Evolutionary conservation across 2,888 invertebrate species (phyloP), one percentile per base, ranked within the genome.

Genomic region (Lycophotia porphyrea): DNA sequence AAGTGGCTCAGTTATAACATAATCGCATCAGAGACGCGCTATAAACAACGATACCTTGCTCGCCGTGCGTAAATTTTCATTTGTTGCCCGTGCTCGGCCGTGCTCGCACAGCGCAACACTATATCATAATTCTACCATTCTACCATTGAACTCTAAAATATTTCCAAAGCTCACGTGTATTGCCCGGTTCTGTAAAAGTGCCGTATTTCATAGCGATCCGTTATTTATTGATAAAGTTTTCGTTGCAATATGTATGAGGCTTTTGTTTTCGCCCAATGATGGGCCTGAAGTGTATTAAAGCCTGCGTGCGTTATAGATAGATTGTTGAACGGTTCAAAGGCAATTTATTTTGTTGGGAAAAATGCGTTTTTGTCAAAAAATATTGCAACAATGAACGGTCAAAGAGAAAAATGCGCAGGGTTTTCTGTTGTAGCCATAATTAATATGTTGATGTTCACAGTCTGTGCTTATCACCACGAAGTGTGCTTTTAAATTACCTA

Each of bases 61-160:
- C 44, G 85, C 70, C 87, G 85, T 87, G 90, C 92, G 93, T 94
- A 94, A 92, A 94, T 94, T 92, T 91, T 93, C 93, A 94, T 94
- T 93, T 92, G 87, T 87, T 81, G 61, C 36, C 70, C 42, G 70
- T 61, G 55, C 27, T 31, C 4, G 34, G 31, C 58, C 58, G 58
- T 39, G 85, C 87, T 87, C 82, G 84, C 81, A 82, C 81, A 77
- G 80, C 75, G 86, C 69, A 79, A 76, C 91, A 85, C 91, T 94
- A 94, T 93, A 92, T 94, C 94, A 94, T 94, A 94, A 93, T 94
- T 91, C 90, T 88, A 83, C 90, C 92, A 93, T 93, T 92, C 91
- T 87, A 84, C 90, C 92, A 93, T 93, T 93, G 93, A 93, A 93
- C 91, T 93, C 91, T 93, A 93, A 93, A 93, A 93, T 93, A 93